Evolutionary conservation across 2,888 invertebrate genomes (phyloP), one percentile per base, ranked within the genome.

Genomic region (Thereva unica): DNA sequence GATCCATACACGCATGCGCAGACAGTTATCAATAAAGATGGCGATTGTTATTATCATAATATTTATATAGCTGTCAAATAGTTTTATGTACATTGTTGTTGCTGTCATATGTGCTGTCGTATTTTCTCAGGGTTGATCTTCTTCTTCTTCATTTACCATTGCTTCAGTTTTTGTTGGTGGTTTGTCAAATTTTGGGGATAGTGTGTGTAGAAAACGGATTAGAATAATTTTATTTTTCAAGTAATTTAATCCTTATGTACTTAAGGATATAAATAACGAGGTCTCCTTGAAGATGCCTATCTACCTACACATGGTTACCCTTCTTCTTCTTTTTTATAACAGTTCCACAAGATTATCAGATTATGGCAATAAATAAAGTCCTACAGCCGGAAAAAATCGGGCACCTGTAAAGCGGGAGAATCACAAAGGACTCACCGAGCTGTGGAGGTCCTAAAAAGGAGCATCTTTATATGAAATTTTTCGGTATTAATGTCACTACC

Each of bases 11-110:
- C 10, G 47, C 23, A 47, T 12, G 47, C 47, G 47, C 10, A 47
- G 47, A 47, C 47, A 47, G 23, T 23, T 23, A 23, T 23, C 23
- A 49, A 49, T 23, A 49, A 12, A 4, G 49, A 49, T 34, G 34
- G 49, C 49, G 49, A 49, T 49, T 49, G 34, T 49, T 49, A 9
- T 49, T 49, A 49, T 49, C 49, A 49, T 34, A 49, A 49, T 49
- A 49, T 49, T 49, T 49, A 49, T 49, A 49, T 49, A 49, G 49
- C 49, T 34, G n/a, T 49, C 49, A 49, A 49, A 49, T 49, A 34
- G 49, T 34, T 49, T 49, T 49, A 49, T 34, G 49, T 23, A 23
- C 23, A 23, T 23, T 23, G 23, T 23, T 23, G 23, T 23, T 23
- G 23, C 23, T 23, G 23, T 23, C 23, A 23, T 2, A 23, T 23